Evolutionary conservation across 2,113 vertebrate species (phyloP), one percentile per base, ranked within the genome.

Genomic region (Pyxicephalus adspersus): DNA sequence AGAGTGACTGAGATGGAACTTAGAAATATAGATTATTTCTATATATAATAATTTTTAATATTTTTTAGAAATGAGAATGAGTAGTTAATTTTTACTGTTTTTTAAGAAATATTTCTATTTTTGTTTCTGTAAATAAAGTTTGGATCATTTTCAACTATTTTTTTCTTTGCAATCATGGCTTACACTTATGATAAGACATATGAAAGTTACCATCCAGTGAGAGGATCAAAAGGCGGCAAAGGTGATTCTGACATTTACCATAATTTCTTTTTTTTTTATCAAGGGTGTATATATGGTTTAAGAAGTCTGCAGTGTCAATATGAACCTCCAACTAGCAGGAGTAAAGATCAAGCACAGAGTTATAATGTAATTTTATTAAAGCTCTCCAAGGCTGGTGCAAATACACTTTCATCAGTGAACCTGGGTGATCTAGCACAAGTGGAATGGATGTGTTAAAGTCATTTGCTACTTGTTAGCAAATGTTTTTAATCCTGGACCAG

Each of bases 191-290:
- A 50, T 81, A 73, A 64, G 67, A 50, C 25, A 50, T 64, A 54
- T 81, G 60, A 52, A 64, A 31, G n/a, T 73, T 55, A 64, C 16
- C 61, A 71, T 72, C 68, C 73, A 26, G 45, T 58, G 73, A 63
- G 51, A 28, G 29, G 78, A 81, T 81, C 78, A 81, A 81, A 81
- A 63, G 78, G 55, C 45, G 63, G 16, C 68, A 70, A 80, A 61
- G 79, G 79, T 81, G 79, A 81, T 73, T 74, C 55, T 81, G 79
- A 81, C 79, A 81, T 81, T 81, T 57, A 72, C 38, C 79, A 81
- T 68, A n/a, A 55, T 51, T 64, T 28, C 29, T 26, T 64, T 16
- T 55, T 45, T 45, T 13, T 45, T 13, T 9, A 13, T 45, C 15
- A 45, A 45, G 38, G 38, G 38, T 45, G 38, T 11, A 13, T 13